Percentiles rank a stretch among this genome's conserved stretches.
Evolutionary conservation across 2,888 invertebrate genomes (phyloP).

Genomic region (Pheosia tremula): DNA sequence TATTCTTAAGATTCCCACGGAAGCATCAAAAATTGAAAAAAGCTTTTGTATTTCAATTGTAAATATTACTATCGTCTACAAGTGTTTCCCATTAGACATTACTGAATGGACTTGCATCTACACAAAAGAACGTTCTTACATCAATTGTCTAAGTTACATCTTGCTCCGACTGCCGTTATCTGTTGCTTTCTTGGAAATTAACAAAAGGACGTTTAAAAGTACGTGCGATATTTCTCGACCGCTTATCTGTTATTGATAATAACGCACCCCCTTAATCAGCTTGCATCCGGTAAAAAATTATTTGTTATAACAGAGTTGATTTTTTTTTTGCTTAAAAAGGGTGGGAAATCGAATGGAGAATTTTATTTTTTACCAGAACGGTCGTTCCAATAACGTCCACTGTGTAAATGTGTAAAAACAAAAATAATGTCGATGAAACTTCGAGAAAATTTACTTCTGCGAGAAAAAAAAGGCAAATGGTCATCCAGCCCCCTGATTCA

Average conservation of each 20-base stretch:
- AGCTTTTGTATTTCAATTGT: background rate
- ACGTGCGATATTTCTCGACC: slow-evolving; percentile 52
- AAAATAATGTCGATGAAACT: too few species aligned
- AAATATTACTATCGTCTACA: background rate
- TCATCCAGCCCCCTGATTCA: too few species aligned
- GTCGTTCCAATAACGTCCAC: too few species aligned
- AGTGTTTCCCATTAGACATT: slow-evolving; percentile 14
- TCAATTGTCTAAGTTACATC: slow-evolving; percentile 32
- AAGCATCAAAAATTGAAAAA: background rate
- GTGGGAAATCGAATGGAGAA: background rate
- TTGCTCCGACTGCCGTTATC: slow-evolving; percentile 36
- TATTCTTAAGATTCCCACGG: background rate
- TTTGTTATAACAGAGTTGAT: background rate
- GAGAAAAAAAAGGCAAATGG: too few species aligned
- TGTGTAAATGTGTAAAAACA: too few species aligned
- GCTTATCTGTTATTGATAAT: slow-evolving; percentile 39
- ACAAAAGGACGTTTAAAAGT: slow-evolving; percentile 30
- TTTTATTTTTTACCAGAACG: background rate
- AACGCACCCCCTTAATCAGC: slow-evolving; percentile 18
- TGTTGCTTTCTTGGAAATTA: slow-evolving; percentile 34
- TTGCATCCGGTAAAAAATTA: slow-evolving; percentile 12
- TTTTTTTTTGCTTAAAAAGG: background rate
- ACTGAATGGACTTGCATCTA: slow-evolving; percentile 14
- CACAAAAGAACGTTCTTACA: slow-evolving; percentile 15
- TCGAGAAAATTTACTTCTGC: too few species aligned